A percentile compares a stretch with the other conserved stretches of the same genome.
These are phyloP conservation scores for Aphelenchoides avenae DNA, from an alignment of 1,140 invertebrate species.

Conservation along the genomic window DNA sequence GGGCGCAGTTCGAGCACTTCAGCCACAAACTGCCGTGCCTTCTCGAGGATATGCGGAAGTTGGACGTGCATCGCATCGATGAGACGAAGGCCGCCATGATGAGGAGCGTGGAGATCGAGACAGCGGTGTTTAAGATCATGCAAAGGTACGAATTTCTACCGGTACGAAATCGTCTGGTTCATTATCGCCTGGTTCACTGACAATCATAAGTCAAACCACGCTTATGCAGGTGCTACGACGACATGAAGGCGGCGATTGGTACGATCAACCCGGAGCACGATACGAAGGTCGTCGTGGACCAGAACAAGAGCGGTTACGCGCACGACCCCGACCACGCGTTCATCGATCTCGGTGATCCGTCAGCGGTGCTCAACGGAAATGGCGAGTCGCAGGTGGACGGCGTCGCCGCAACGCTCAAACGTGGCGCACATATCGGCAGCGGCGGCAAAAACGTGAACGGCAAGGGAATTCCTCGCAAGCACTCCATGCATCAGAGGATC, in stretches of 20 bases:
- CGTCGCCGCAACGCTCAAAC: constrained; percentile 27
- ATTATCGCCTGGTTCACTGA: constrained; percentile 4
- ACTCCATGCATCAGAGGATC: constrained; percentile 52
- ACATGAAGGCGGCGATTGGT: constrained; percentile 45
- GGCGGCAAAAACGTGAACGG: constrained; percentile 32
- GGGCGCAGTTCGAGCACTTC: constrained; percentile 47
- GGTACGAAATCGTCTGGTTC: constrained; percentile 3
- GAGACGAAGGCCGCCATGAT: constrained; percentile 45
- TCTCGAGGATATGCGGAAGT: constrained; percentile 43
- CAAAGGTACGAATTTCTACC: constrained; percentile 29
- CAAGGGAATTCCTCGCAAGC: constrained; percentile 49
- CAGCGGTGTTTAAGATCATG: constrained; percentile 39
- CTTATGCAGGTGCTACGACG: constrained; percentile 51
- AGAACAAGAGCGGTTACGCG: constrained; percentile 51
- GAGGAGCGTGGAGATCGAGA: constrained; percentile 44
- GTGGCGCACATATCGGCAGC: constrained; percentile 14
- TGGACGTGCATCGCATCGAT: constrained; percentile 50
- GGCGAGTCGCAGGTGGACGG: constrained; percentile 39
- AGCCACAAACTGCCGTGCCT: constrained; percentile 42
- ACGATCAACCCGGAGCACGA: constrained; percentile 48
- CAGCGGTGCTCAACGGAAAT: constrained; percentile 25
- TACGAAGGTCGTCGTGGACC: constrained; percentile 50
- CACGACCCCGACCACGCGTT: constrained; percentile 40
- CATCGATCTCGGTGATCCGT: constrained; percentile 48
- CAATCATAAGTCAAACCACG: constrained; percentile 15